A percentile compares a stretch with the other conserved stretches of the same genome.
phyloP scores from a whole-genome alignment of 1,140 invertebrate genomes.

The Caerostris extrusa region DNA sequence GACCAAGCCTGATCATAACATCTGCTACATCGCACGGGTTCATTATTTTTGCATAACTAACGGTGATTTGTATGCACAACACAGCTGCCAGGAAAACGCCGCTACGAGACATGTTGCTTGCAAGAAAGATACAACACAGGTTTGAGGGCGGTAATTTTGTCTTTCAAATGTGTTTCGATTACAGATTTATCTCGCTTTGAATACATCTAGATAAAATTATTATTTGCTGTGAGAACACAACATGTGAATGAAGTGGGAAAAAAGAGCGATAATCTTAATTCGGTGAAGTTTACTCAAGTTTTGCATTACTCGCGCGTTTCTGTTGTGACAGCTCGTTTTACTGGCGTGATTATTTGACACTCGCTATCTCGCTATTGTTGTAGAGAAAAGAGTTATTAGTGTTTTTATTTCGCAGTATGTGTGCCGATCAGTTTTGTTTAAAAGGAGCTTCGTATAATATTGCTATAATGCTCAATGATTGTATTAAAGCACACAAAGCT shows the following conservation, averaged over 20 bases:
- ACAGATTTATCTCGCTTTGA: background rate
- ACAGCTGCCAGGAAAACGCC: background rate
- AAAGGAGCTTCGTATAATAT: no score
- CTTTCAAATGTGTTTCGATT: background rate
- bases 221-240: background rate
- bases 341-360: background rate
- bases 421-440: no score
- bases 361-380: background rate
- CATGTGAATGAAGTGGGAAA: background rate
- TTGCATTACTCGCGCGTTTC: background rate
- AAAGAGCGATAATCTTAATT: background rate
- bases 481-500: no score
- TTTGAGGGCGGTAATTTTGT: background rate
- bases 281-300: background rate
- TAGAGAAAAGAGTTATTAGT: background rate
- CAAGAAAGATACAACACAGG: background rate
- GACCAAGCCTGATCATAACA: constrained; percentile 32
- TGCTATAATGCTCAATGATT: no score
- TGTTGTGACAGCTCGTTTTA: background rate
- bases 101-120: background rate
- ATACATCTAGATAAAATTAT: background rate
- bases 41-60: background rate
- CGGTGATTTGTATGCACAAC: background rate
- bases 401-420: no score
- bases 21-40: constrained; percentile 54